Conservation (phyloP, 2,113 vertebrate genomes). For the Amphiprion percula region DNA sequence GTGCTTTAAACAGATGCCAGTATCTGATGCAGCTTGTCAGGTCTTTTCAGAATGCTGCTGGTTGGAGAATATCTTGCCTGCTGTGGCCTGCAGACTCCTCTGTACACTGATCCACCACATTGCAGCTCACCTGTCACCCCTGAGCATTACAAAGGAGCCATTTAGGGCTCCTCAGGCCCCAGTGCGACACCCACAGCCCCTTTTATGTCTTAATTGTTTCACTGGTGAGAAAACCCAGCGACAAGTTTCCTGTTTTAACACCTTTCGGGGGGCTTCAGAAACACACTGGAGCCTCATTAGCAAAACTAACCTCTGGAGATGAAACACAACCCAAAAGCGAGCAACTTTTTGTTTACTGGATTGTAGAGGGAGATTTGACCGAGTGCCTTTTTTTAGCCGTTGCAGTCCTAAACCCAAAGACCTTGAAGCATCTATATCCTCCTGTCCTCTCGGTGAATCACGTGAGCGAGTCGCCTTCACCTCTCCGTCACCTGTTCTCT, state of each 20-base stretch:
- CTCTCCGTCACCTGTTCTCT: conserved; percentile 84
- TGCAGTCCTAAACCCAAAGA: conserved; percentile 9
- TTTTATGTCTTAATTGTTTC: conserved; percentile 71
- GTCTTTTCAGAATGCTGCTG: not conserved
- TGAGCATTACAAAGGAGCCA: conserved; percentile 54
- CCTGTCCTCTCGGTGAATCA: conserved; percentile 27
- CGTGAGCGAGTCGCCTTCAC: conserved; percentile 58
- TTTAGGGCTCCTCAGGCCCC: conserved; percentile 45
- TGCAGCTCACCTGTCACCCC: conserved; percentile 54
- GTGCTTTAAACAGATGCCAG: not conserved
- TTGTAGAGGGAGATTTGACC: too few relatives aligned
- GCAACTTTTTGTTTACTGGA: too few relatives aligned
- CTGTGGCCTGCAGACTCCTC: not conserved
- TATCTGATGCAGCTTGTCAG: not conserved
- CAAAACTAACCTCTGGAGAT: conserved; percentile 5
- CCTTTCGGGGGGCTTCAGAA: conserved; percentile 49
- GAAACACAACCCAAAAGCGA: not conserved
- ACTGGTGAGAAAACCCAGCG: conserved; percentile 67
- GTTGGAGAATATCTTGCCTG: too few relatives aligned
- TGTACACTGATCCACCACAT: conserved; percentile 1
- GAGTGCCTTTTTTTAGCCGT: too few relatives aligned
- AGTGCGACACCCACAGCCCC: conserved; percentile 55
- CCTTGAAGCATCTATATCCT: conserved; percentile 36
- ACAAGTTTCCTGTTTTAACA: conserved; percentile 74
- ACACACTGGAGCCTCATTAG: conserved; percentile 3